A percentile compares a stretch with the other conserved stretches of the same genome.
phyloP scores from a whole-genome alignment of 2,113 vertebrate species.

The Hydrochoerus hydrochaeris region DNA sequence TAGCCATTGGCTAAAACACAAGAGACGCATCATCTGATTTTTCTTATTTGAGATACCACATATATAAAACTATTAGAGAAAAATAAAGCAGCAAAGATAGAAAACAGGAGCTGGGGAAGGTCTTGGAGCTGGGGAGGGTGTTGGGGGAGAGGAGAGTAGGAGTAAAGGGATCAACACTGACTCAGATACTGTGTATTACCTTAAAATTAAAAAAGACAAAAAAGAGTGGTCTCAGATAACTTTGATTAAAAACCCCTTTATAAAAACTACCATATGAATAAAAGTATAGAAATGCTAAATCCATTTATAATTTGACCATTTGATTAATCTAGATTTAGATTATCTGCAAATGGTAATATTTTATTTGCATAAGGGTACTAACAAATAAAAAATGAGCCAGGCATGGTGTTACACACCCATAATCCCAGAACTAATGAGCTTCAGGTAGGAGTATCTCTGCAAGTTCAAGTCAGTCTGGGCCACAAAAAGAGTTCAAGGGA shows the following conservation, averaged over 20 bases:
- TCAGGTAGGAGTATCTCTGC: background rate
- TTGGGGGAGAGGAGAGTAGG: background rate
- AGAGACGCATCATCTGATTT: background rate
- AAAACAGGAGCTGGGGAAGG: background rate
- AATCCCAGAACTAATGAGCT: background rate
- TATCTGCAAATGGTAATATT: conserved; percentile 17
- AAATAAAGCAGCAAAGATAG: background rate
- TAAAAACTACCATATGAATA: background rate
- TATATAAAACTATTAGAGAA: background rate
- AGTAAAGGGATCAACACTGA: background rate
- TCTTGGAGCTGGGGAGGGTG: background rate
- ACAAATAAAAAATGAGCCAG: background rate
- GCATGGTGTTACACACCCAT: background rate
- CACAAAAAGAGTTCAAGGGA: background rate
- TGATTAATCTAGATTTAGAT: background rate
- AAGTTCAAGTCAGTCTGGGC: background rate
- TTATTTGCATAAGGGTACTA: background rate
- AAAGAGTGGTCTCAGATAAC: background rate
- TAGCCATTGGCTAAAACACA: background rate
- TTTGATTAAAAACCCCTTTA: background rate
- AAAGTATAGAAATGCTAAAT: background rate
- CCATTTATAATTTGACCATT: background rate
- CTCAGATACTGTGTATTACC: background rate
- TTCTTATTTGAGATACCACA: background rate
- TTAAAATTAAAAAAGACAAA: background rate